Percentiles rank a stretch among this genome's conserved stretches.
phyloP scores from a whole-genome alignment of 2,888 invertebrate genomes.

The Serripes groenlandicus region DNA sequence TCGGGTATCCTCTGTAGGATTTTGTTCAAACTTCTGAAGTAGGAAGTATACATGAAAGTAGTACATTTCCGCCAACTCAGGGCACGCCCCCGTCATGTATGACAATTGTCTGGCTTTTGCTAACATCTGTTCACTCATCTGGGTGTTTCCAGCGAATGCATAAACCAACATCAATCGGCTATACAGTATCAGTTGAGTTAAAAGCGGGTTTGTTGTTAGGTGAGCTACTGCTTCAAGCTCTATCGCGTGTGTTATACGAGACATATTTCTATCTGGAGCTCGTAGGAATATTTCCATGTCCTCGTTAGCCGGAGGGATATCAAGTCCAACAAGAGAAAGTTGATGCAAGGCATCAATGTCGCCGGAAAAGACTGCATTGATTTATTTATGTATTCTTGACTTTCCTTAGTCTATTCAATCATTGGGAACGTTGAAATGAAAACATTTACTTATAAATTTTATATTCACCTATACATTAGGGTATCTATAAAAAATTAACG shows the following conservation, averaged over 20 bases:
- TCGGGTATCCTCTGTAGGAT: not conserved
- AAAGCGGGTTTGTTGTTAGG: not conserved
- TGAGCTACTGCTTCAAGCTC: not conserved
- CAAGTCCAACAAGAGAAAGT: no score
- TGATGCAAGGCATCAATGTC: no score
- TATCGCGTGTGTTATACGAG: not conserved
- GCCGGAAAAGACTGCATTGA: no score
- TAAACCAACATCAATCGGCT: not conserved
- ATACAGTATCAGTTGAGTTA: not conserved
- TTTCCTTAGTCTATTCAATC: no score
- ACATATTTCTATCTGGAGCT: no score
- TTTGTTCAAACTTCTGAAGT: not conserved
- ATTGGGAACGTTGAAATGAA: no score
- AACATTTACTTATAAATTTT: no score
- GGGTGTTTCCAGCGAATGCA: not conserved
- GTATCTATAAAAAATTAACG: no score
- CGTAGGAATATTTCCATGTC: no score
- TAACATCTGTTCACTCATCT: not conserved
- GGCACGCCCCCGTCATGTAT: not conserved
- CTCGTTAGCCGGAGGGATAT: no score
- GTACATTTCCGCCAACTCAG: not conserved
- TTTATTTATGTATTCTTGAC: no score
- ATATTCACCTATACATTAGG: no score
- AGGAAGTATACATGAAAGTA: not conserved
- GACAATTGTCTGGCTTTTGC: not conserved